phyloP scores from a whole-genome alignment of 2,113 vertebrate genomes.

The Oreochromis spilurus region DNA sequence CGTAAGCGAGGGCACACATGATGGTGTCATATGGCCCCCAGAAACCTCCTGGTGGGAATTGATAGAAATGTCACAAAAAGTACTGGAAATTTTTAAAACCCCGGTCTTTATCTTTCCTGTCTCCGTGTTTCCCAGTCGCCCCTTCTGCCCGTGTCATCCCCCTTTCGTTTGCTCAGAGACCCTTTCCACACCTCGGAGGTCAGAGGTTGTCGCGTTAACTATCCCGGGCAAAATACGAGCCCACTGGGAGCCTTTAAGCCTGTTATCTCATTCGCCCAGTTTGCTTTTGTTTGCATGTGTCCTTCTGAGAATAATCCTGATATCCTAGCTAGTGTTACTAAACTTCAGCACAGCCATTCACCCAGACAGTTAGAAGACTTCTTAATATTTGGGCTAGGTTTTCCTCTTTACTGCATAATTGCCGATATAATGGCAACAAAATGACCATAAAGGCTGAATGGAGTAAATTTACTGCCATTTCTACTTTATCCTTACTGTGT shows the following conservation, averaged over 20 bases:
- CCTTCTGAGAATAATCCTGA: background rate
- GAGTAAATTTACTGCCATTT: background rate
- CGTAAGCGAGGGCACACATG: background rate
- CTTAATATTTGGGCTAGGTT: background rate
- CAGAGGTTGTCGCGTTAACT: slow-evolving; percentile 43
- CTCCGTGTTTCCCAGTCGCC: background rate
- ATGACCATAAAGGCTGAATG: background rate
- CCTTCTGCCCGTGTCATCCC: background rate
- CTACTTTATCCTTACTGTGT: background rate
- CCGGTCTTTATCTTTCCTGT: background rate
- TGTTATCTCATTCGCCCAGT: slow-evolving; percentile 20
- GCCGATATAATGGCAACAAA: background rate
- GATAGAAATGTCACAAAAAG: background rate
- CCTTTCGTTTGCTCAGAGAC: slow-evolving; percentile 8
- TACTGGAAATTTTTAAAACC: background rate
- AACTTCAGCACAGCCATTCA: background rate
- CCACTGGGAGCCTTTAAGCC: slow-evolving; percentile 41
- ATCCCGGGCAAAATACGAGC: slow-evolving; percentile 25
- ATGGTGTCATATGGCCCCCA: background rate
- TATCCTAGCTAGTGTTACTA: background rate
- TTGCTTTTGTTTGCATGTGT: background rate
- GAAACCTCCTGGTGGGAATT: background rate
- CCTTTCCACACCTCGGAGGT: slow-evolving; percentile 39
- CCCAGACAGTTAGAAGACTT: background rate
- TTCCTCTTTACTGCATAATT: background rate